These are phyloP conservation scores for Diglossa cyanea DNA, from an alignment of 2,797 vertebrate genomes.

Conservation along the genomic window DNA sequence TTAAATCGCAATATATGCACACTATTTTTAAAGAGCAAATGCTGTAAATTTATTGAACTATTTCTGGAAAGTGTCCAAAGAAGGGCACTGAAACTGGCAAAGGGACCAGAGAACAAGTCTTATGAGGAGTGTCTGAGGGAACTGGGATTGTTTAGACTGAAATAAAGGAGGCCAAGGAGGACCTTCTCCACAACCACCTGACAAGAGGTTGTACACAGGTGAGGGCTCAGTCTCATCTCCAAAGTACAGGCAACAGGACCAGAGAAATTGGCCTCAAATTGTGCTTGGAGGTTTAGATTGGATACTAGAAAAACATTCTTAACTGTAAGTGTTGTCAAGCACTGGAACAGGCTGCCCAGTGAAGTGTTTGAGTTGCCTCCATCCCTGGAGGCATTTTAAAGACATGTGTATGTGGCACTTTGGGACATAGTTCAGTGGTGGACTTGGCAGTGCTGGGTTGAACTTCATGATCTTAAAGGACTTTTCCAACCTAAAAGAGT, in stretches of 20 bases:
- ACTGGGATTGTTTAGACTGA: not conserved
- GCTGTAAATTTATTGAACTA: not conserved
- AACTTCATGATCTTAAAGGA: not conserved
- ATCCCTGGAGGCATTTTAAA: not conserved
- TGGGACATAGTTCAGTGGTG: not conserved
- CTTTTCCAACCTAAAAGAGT: not conserved
- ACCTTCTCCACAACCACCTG: not conserved
- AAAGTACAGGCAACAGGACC: not conserved
- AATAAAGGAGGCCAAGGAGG: not conserved
- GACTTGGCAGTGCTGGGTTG: not conserved
- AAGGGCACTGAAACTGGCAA: not conserved
- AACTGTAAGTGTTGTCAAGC: not conserved
- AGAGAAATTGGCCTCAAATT: not conserved
- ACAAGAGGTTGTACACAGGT: not conserved
- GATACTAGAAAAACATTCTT: not conserved
- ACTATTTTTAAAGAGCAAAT: not conserved
- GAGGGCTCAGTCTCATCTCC: not conserved
- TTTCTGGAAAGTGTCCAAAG: not conserved
- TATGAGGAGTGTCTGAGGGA: not conserved
- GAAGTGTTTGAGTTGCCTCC: not conserved
- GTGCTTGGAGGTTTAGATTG: not conserved
- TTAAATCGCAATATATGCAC: not conserved
- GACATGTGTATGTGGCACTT: fast-evolving
- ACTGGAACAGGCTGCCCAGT: not conserved
- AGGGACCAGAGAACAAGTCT: not conserved